These are phyloP conservation scores for Acromyrmex heyeri DNA, from an alignment of 1,140 invertebrate genomes.

Conservation along the genomic window DNA sequence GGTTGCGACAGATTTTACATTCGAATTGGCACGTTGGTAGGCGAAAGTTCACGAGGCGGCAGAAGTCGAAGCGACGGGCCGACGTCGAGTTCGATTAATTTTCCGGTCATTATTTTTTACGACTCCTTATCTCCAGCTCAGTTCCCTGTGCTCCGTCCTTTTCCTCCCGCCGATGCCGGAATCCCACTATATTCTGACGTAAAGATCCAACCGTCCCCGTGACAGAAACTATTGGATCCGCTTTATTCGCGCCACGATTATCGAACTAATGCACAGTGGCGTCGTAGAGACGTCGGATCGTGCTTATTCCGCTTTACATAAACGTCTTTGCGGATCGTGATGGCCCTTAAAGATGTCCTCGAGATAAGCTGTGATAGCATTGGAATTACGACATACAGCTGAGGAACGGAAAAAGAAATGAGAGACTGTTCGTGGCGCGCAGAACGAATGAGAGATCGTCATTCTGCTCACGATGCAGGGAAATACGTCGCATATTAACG, in stretches of 20 bases:
- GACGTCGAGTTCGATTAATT: slow-evolving; percentile 84
- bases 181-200: background rate
- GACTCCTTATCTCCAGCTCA: slow-evolving; percentile 80
- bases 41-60: slow-evolving; percentile 76
- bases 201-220: background rate
- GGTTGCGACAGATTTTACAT: slow-evolving; percentile 21
- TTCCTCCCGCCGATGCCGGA: background rate
- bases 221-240: slow-evolving; percentile 68
- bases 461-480: slow-evolving; percentile 8
- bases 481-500: slow-evolving; percentile 35
- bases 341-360: slow-evolving; percentile 80
- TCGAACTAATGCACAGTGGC: slow-evolving; percentile 60
- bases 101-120: slow-evolving; percentile 86
- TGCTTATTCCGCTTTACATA: slow-evolving; percentile 77
- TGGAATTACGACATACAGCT: slow-evolving; percentile 48
- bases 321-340: slow-evolving; percentile 80
- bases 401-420: slow-evolving; percentile 3
- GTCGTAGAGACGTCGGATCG: slow-evolving; percentile 69
- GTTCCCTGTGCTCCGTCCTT: slow-evolving; percentile 43
- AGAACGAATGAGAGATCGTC: slow-evolving; percentile 6
- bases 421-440: background rate
- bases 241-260: slow-evolving; percentile 79
- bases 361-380: slow-evolving; percentile 74
- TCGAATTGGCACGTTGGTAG: slow-evolving; percentile 40
- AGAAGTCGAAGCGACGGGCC: slow-evolving; percentile 80